A percentile compares a stretch with the other conserved stretches of the same genome.
Evolutionary conservation across 2,113 vertebrate genomes (phyloP).

Genomic region (Dunckerocampus dactyliophorus): DNA sequence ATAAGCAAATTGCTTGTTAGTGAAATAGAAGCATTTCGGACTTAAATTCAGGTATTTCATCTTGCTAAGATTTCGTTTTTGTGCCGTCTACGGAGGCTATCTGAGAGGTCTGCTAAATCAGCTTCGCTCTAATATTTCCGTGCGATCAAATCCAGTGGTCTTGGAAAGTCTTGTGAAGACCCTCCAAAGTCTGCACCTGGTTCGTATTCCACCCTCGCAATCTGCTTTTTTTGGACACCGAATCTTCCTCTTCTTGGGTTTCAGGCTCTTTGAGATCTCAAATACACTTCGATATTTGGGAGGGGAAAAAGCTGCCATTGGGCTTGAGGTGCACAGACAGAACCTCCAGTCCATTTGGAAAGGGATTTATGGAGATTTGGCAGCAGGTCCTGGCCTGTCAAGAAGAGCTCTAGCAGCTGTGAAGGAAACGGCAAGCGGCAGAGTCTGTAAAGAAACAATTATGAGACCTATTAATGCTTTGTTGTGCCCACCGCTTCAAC

Average conservation of each 20-base stretch:
- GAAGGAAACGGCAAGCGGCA: slow-evolving; percentile 31
- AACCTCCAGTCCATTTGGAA: slow-evolving; percentile 34
- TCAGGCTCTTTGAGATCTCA: slow-evolving; percentile 59
- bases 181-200: slow-evolving; percentile 68
- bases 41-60: too few species aligned
- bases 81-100: not conserved
- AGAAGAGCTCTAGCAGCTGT: slow-evolving; percentile 15
- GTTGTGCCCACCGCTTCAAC: slow-evolving; percentile 33
- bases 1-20: too few species aligned
- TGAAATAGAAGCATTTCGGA: too few species aligned
- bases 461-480: slow-evolving; percentile 43
- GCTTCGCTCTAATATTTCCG: slow-evolving; percentile 45
- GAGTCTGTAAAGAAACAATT: slow-evolving; percentile 43
- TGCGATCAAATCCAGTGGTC: slow-evolving; percentile 52
- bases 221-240: slow-evolving; percentile 68
- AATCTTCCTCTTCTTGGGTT: slow-evolving; percentile 63
- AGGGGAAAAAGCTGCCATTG: slow-evolving; percentile 27
- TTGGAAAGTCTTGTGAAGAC: slow-evolving; percentile 58
- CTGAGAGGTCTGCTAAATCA: slow-evolving; percentile 22
- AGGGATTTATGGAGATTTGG: slow-evolving; percentile 55
- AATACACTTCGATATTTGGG: slow-evolving; percentile 47
- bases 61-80: too few species aligned
- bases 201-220: slow-evolving; percentile 54
- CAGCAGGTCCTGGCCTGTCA: slow-evolving; percentile 28
- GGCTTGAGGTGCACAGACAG: slow-evolving; percentile 33